These are phyloP conservation scores for Catharus fuscescens DNA, from an alignment of 2,113 vertebrate genomes.

Conservation along the genomic window DNA sequence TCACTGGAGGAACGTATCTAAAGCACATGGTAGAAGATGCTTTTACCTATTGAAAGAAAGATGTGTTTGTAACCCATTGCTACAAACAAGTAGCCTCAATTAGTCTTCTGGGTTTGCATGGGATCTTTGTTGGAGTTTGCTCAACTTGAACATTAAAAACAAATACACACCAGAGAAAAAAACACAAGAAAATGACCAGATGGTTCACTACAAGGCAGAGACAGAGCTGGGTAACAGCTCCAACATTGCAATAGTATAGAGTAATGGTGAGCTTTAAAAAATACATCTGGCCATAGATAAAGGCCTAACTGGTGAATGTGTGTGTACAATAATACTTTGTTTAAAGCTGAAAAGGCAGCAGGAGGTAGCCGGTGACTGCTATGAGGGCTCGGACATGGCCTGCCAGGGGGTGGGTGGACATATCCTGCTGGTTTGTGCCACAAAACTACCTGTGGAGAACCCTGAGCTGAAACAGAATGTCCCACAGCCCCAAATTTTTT, in stretches of 20 bases:
- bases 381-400: neutral
- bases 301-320: neutral
- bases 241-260: neutral
- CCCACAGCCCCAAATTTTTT: rapidly evolving
- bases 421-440: rapidly evolving
- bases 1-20: neutral
- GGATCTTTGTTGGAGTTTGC: neutral
- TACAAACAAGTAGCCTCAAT: neutral
- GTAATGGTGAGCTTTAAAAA: neutral
- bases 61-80: rapidly evolving
- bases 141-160: neutral
- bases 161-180: neutral
- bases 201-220: neutral
- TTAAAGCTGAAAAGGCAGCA: neutral
- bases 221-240: neutral
- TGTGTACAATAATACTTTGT: neutral
- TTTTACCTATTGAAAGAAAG: neutral
- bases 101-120: neutral
- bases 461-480: rapidly evolving
- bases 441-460: neutral
- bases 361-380: neutral
- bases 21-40: rapidly evolving
- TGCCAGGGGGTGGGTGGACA: neutral
- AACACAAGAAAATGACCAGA: neutral
- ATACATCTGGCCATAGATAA: neutral